Evolutionary conservation across 2,113 vertebrate genomes (phyloP).

Genomic region (Silurus meridionalis): DNA sequence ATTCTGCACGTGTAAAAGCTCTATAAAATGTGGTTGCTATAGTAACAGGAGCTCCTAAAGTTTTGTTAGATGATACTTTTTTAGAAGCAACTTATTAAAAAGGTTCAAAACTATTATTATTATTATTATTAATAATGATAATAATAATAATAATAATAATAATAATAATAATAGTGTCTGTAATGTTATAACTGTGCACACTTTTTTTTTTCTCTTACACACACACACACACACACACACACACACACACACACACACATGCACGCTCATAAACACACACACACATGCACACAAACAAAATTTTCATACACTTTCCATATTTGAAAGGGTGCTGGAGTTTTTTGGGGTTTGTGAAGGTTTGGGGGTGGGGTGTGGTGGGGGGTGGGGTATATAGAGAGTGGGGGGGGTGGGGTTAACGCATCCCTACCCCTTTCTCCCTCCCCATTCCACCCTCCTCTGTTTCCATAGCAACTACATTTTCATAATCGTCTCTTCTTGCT

Average conservation of each 20-base stretch:
- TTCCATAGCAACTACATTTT: slow-evolving; percentile 65
- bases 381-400: slow-evolving; percentile 30
- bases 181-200: neutral
- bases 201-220: neutral
- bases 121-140: neutral
- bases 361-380: slow-evolving; percentile 48
- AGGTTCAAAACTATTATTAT: neutral
- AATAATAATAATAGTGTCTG: neutral
- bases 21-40: neutral
- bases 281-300: neutral
- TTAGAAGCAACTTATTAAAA: neutral
- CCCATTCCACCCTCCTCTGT: slow-evolving; percentile 60
- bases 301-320: slow-evolving; percentile 37
- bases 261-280: neutral
- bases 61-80: neutral
- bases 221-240: neutral
- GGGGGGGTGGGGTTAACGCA: slow-evolving; percentile 39
- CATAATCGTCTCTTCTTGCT: slow-evolving; percentile 29
- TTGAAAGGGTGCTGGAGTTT: slow-evolving; percentile 42
- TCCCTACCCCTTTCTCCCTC: slow-evolving; percentile 55
- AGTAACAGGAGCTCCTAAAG: neutral
- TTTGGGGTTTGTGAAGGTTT: slow-evolving; percentile 32
- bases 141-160: neutral
- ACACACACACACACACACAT: neutral
- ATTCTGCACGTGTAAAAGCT: neutral